Evolutionary conservation across 2,888 invertebrate species (phyloP), one percentile per base, ranked within the genome.

Genomic region (Platycheirus albimanus): DNA sequence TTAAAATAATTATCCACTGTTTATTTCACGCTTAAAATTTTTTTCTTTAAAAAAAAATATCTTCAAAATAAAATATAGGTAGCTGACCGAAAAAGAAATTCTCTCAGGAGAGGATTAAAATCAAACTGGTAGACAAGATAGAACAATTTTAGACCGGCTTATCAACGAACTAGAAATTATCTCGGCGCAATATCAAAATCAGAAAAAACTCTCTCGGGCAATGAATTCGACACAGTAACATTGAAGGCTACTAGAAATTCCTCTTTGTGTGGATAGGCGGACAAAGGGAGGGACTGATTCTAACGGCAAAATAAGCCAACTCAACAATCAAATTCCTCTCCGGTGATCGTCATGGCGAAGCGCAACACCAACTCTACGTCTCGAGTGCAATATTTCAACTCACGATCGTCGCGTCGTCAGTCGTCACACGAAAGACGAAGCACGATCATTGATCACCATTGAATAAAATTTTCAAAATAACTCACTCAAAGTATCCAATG

Each of bases 81-180:
- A 24, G 24, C 64, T 36, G 51, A 56, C 63, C 69, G 41, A 75
- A 43, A 43, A 43, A 56, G 69, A 79, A 15, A 13, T 20, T 54
- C 56, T n/a, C n/a, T n/a, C n/a, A n/a, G n/a, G n/a, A n/a, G n/a
- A n/a, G n/a, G n/a, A n/a, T n/a, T n/a, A n/a, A n/a, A n/a, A n/a
- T n/a, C n/a, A n/a, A n/a, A n/a, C n/a, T n/a, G n/a, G n/a, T n/a
- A n/a, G n/a, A n/a, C n/a, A n/a, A n/a, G n/a, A n/a, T n/a, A n/a
- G n/a, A n/a, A n/a, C n/a, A n/a, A n/a, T n/a, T n/a, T n/a, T 75
- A 66, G 51, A 64, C 70, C 75, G 75, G 69, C 70, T 75, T 70
- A 80, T 80, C 80, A 67, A 64, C 58, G 24, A 58, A 58, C 66
- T 56, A 51, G 49, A 51, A 75, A 47, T 45, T 30, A 56, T 79